phyloP scores from a whole-genome alignment of 2,888 invertebrate genomes.

The Xestia xanthographa region DNA sequence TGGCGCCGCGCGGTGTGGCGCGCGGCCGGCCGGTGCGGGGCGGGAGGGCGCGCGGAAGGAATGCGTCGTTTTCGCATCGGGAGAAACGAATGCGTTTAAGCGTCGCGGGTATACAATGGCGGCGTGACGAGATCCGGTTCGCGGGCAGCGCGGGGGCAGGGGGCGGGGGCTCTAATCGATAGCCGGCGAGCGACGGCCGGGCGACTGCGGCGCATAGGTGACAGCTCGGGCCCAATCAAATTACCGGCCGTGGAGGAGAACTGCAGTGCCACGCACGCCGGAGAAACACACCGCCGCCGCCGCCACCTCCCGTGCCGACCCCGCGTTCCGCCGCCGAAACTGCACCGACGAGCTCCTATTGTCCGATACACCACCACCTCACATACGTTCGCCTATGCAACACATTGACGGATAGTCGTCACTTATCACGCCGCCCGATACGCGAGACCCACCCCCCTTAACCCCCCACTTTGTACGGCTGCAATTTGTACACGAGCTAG shows the following conservation, averaged over 20 bases:
- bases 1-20: slow-evolving; percentile 79
- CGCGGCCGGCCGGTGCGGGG: slow-evolving; percentile 79
- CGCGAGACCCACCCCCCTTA: slow-evolving; percentile 73
- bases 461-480: slow-evolving; percentile 70
- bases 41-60: slow-evolving; percentile 89
- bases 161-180: slow-evolving; percentile 89
- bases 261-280: slow-evolving; percentile 85
- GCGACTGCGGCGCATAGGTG: slow-evolving; percentile 90
- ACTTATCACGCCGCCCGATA: slow-evolving; percentile 80
- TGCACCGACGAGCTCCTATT: slow-evolving; percentile 74
- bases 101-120: slow-evolving; percentile 91
- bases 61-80: slow-evolving; percentile 91
- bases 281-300: slow-evolving; percentile 77
- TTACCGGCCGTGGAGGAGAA: slow-evolving; percentile 88
- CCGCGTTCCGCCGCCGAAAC: slow-evolving; percentile 75
- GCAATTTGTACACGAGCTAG: slow-evolving; percentile 76
- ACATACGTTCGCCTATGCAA: slow-evolving; percentile 75
- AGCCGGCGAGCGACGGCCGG: slow-evolving; percentile 90
- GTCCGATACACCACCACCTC: slow-evolving; percentile 75
- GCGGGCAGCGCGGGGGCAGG: slow-evolving; percentile 87
- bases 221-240: slow-evolving; percentile 90
- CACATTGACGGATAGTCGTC: slow-evolving; percentile 81
- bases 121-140: slow-evolving; percentile 91
- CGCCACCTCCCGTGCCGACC: slow-evolving; percentile 73
- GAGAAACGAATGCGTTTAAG: slow-evolving; percentile 91